Evolutionary conservation across 2,797 vertebrate species (phyloP), one percentile per base, ranked within the genome.

Genomic region (Echiichthys vipera): DNA sequence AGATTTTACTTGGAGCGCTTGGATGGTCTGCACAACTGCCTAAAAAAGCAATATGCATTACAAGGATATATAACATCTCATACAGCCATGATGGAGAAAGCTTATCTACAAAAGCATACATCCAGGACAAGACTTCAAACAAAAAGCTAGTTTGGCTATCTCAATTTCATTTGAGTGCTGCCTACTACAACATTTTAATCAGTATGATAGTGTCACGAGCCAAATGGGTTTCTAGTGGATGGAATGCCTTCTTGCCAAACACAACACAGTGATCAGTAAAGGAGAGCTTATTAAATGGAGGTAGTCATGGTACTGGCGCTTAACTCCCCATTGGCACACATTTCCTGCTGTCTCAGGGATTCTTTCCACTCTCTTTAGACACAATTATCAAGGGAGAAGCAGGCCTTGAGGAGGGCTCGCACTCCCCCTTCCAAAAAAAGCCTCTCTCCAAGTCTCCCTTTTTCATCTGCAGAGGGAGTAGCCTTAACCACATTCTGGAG

Each of bases 311-410:
- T 73, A 82, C 84, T 77, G 85, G 79, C 65, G 69, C 84, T 64
- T 71, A 85, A 88, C 91, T 89, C 83, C 84, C 84, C 82, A 88
- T 90, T 87, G 78, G 84, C 87, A 89, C 87, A 88, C 84, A 80
- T 84, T 90, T 91, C 88, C 84, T 89, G 89, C 89, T 90, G 90
- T 92, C 89, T 91, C 89, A 88, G 89, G 88, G 89, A 93, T 93
- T 94, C 83, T 91, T 92, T 91, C 91, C 90, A 90, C 88, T 90
- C 85, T 91, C 84, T 85, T 91, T 89, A 89, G 77, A 92, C 88
- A 87, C 88, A 91, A 90, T 93, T 90, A 90, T 89, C 88, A 89
- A 78, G 89, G 83, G 89, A 89, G 78, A 78, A 83, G 82, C 74
- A 83, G 87, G 90, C 89, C 85, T 90, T 88, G 89, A 89, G 88